phyloP scores from a whole-genome alignment of 92 coral and sea anemone species.

The Virgularia gustaviana region DNA sequence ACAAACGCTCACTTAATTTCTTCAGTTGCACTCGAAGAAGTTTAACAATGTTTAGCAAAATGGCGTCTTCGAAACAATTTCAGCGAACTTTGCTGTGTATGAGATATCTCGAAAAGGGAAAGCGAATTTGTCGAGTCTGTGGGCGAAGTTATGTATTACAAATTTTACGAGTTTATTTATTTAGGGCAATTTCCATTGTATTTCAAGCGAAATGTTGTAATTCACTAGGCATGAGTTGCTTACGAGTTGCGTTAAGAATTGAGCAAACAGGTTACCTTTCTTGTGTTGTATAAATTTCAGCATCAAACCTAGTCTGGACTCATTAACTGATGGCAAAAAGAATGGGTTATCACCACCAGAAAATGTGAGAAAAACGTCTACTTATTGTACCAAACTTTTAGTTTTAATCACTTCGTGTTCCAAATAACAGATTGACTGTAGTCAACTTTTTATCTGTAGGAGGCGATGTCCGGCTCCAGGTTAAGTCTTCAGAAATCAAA shows the following conservation, averaged over 20 bases:
- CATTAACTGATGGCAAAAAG: conserved; percentile 16
- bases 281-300: background rate
- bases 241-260: too few species aligned
- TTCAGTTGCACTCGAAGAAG: too few species aligned
- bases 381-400: background rate
- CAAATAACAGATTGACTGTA: background rate
- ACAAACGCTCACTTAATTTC: too few species aligned
- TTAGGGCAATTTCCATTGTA: too few species aligned
- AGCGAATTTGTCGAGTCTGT: too few species aligned
- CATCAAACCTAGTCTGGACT: conserved; percentile 14
- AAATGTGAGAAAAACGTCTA: conserved; percentile 1
- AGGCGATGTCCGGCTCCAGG: background rate
- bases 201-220: background rate
- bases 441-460: background rate
- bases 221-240: too few species aligned
- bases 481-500: conserved; percentile 8
- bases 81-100: too few species aligned
- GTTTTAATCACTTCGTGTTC: background rate
- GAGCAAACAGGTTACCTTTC: background rate
- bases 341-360: conserved; percentile 29
- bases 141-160: too few species aligned
- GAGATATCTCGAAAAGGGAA: too few species aligned
- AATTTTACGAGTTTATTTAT: too few species aligned
- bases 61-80: too few species aligned
- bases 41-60: too few species aligned